Evolutionary conservation across 2,888 invertebrate genomes (phyloP).

Genomic region (Erpobdella octoculata): DNA sequence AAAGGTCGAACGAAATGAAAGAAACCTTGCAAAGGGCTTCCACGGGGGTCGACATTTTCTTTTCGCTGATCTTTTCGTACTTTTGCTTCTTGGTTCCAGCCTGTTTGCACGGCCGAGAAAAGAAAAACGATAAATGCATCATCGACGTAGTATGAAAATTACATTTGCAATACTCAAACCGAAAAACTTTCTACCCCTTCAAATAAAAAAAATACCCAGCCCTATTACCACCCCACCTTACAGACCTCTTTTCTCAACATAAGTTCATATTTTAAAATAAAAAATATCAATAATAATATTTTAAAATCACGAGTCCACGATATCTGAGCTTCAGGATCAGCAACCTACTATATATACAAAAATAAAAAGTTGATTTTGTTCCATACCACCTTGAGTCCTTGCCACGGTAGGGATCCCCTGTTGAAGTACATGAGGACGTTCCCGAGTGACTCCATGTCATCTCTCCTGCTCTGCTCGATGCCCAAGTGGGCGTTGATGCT

Average conservation of each 20-base stretch:
- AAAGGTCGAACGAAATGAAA: background rate
- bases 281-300: no score
- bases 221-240: no score
- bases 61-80: constrained; percentile 96
- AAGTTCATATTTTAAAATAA: no score
- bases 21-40: constrained; percentile 85
- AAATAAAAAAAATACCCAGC: background rate
- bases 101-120: no score
- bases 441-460: constrained; percentile 97
- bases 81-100: constrained; percentile 97
- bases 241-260: no score
- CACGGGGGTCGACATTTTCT: constrained; percentile 96
- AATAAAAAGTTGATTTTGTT: no score
- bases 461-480: constrained; percentile 93
- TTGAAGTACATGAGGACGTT: constrained; percentile 99
- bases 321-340: no score
- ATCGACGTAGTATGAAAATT: no score
- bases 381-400: constrained; percentile 66
- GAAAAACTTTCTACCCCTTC: background rate
- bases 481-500: constrained; percentile 98
- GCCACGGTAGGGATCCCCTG: constrained; percentile 83
- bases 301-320: no score
- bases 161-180: background rate
- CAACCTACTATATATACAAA: no score
- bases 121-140: no score